Base-by-base conservation (phyloP, 1,140 invertebrate species). In the Drosophila eugracilis region DNA sequence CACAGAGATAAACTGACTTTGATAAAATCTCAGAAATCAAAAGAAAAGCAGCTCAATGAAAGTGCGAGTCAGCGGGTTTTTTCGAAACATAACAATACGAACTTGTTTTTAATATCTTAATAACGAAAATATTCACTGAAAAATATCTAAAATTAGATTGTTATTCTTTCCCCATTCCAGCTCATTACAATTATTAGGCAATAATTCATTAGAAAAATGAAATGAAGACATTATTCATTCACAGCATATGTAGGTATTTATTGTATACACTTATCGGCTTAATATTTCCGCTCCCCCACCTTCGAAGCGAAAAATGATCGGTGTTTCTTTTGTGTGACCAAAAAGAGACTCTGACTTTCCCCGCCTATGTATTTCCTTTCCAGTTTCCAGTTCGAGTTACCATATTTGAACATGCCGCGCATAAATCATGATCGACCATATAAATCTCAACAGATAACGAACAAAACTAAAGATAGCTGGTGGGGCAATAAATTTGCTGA, bases 361-460 rank as follows among this genome's bases (percentile, higher is more conserved):
- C 57, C 15, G 2, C 15, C 9, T 2, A 59, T 26, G 19, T 55
- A 37, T 55, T 59, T 59, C 49, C 57, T 55, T 45, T 63, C 15
- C 26, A 17, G 41, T 55, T 45, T 63, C 15, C 26, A 17, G 41
- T 59, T 36, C 42, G 34, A 9, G 58, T 49, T 66, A 26, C 62
- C 62, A 63, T 65, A 66, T 66, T 66, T 49, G 62, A 66, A 32
- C 62, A 65, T 39, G 32, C 14, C 58, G 59, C 39, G 17, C 42
- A 66, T 66, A 66, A 67, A 67, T 67, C 63, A 67, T n/a, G 12
- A 34, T 12, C 36, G 26, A 42, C 45, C 63, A 52, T 52, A 67
- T 52, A 67, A 52, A 67, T 67, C 36, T 66, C 34, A 15, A n/a
- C 47, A 52, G 63, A 67, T 67, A 65, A 41, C 34, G 30, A 21